Base-by-base conservation (phyloP, 2,888 invertebrate genomes). In the Drosophila incognita region DNA sequence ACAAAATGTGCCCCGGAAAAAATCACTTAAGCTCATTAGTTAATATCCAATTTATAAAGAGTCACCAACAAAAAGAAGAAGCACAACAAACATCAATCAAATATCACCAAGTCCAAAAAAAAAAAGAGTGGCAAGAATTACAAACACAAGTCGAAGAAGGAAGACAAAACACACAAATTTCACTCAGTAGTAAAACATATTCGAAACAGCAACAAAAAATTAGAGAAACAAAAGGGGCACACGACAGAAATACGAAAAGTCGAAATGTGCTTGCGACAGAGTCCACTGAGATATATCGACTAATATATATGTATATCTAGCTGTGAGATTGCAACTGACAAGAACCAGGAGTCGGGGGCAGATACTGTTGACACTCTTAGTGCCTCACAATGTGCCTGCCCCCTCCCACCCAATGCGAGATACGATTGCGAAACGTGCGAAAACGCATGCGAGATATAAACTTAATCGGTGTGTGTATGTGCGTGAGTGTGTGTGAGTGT, bases 21-120 rank as follows among this genome's bases (percentile, higher is more conserved):
- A 89, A 89, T 83, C 85, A 68, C 80, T 84, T 85, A 85, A 85
- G 89, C 85, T 89, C 85, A 85, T 85, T 86, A 86, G 90, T 87
- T 86, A 89, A 86, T 86, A 86, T 86, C 90, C 85, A 86, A 89
- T 86, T 86, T 86, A 89, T 89, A 86, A 71, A 77, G 70, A 63
- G 68, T n/a, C 56, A 29, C 51, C 36, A 49, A 59, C 65, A 63
- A 66, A 67, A 52, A 64, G 11, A 18, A 18, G 67, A 69, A 73
- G 63, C 31, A 42, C 61, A 69, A 73, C 83, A 89, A 69, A 73
- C 86, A 87, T 87, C 88, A 89, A 89, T 87, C 86, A 87, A 79
- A 87, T 71, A 84, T 79, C 67, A 75, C 54, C 31, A 62, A 42
- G 42, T 21, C 42, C 11, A 21, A 42, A 38, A 29, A 62, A 38